phyloP scores from a whole-genome alignment of 2,113 vertebrate species.

The Brachyhypopomus gauderio region DNA sequence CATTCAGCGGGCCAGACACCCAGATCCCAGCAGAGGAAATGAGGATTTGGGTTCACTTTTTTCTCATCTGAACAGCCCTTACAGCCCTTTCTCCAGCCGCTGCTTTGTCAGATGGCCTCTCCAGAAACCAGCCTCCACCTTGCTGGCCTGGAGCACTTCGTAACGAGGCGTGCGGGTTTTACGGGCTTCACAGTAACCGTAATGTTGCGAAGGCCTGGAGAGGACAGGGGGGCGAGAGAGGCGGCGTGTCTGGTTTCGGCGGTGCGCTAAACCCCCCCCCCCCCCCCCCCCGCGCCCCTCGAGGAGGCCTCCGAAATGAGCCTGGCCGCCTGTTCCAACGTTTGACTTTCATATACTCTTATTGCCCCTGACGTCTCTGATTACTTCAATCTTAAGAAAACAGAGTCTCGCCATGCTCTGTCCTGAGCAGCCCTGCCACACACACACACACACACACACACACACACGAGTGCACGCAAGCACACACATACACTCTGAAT shows the following conservation, averaged over 20 bases:
- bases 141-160: slow-evolving; percentile 41
- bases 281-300: not conserved
- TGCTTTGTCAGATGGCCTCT: slow-evolving; percentile 66
- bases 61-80: slow-evolving; percentile 49
- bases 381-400: slow-evolving; percentile 52
- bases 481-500: not conserved
- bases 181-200: slow-evolving; percentile 65
- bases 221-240: slow-evolving; percentile 62
- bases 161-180: slow-evolving; percentile 53
- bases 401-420: slow-evolving; percentile 19
- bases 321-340: slow-evolving; percentile 32
- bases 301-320: slow-evolving; percentile 34
- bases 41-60: slow-evolving; percentile 63
- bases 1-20: slow-evolving; percentile 67
- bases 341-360: slow-evolving; percentile 48
- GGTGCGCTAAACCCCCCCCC: too few species aligned
- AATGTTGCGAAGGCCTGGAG: slow-evolving; percentile 66
- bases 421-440: slow-evolving; percentile 22
- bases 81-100: slow-evolving; percentile 58
- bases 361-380: slow-evolving; percentile 47
- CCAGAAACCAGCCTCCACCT: slow-evolving; percentile 63
- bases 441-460: slow-evolving; percentile 33
- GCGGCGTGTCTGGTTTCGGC: slow-evolving; percentile 56
- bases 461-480: slow-evolving; percentile 7
- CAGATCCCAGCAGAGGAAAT: slow-evolving; percentile 46